A percentile compares a stretch with the other conserved stretches of the same genome.
phyloP scores from a whole-genome alignment of 2,113 vertebrate genomes.

The Cisticola juncidis region DNA sequence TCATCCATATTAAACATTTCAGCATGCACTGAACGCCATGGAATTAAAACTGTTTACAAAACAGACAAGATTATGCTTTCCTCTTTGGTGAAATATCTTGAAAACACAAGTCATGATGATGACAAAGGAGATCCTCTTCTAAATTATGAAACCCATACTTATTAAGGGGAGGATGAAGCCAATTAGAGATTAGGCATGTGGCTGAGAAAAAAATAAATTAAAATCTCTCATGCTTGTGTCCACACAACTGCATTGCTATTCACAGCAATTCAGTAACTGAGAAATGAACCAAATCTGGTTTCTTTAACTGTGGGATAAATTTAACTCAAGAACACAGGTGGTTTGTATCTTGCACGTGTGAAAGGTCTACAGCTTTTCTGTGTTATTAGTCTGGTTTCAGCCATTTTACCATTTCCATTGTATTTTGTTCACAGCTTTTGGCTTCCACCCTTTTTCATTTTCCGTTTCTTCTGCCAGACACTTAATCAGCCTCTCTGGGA shows the following conservation, averaged over 20 bases:
- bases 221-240: not conserved
- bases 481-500: slow-evolving; percentile 7
- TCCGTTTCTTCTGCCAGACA: not conserved
- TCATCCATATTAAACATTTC: not conserved
- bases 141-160: not conserved
- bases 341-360: not conserved
- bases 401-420: slow-evolving; percentile 5
- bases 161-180: not conserved
- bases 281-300: not conserved
- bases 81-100: not conserved
- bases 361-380: slow-evolving; percentile 15
- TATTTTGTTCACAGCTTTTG: slow-evolving; percentile 1
- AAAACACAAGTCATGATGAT: not conserved
- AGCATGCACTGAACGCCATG: not conserved
- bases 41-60: not conserved
- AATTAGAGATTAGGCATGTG: not conserved
- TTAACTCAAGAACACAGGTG: not conserved
- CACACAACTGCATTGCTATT: not conserved
- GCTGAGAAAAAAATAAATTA: not conserved
- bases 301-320: not conserved
- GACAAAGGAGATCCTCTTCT: not conserved
- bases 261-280: not conserved
- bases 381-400: not conserved
- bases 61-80: not conserved
- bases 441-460: slow-evolving; percentile 2